Evolutionary conservation across 2,888 invertebrate species (phyloP).

Genomic region (Torymus aiolomorphi): DNA sequence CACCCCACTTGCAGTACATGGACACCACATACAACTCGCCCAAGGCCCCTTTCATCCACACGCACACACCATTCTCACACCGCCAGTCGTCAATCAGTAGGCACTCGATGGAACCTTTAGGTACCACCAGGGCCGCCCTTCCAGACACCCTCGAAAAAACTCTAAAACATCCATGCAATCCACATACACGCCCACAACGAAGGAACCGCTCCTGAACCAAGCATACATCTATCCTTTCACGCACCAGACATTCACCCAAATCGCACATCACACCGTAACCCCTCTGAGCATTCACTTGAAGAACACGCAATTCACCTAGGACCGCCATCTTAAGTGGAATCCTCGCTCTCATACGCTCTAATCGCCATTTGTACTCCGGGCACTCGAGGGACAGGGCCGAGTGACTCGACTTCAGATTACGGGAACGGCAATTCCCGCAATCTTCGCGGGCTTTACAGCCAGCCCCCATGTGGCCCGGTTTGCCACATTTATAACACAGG

Average conservation of each 20-base stretch:
- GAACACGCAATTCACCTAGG: not conserved
- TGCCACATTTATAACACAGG: not conserved
- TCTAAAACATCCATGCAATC: slow-evolving; percentile 5
- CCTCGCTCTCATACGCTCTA: too few relatives aligned
- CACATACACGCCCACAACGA: too few relatives aligned
- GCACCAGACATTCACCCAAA: not conserved
- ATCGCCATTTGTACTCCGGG: not conserved
- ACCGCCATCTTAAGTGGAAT: slow-evolving; percentile 10
- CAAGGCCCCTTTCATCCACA: slow-evolving; percentile 40
- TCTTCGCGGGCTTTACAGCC: not conserved
- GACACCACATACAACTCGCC: too few relatives aligned
- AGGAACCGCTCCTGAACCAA: slow-evolving; percentile 44
- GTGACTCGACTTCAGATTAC: too few relatives aligned
- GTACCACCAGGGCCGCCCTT: slow-evolving; percentile 33
- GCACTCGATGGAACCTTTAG: not conserved
- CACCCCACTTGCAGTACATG: slow-evolving; percentile 52
- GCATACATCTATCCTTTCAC: slow-evolving; percentile 20
- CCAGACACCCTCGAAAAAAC: slow-evolving; percentile 23
- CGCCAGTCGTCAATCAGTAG: not conserved
- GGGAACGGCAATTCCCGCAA: not conserved
- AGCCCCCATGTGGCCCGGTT: not conserved
- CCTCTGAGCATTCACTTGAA: not conserved
- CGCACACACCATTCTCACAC: slow-evolving; percentile 35
- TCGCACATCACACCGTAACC: not conserved
- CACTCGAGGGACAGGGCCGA: not conserved